Evolutionary conservation across 1,140 invertebrate species (phyloP), one percentile per base, ranked within the genome.

Genomic region (Ladona fulva): DNA sequence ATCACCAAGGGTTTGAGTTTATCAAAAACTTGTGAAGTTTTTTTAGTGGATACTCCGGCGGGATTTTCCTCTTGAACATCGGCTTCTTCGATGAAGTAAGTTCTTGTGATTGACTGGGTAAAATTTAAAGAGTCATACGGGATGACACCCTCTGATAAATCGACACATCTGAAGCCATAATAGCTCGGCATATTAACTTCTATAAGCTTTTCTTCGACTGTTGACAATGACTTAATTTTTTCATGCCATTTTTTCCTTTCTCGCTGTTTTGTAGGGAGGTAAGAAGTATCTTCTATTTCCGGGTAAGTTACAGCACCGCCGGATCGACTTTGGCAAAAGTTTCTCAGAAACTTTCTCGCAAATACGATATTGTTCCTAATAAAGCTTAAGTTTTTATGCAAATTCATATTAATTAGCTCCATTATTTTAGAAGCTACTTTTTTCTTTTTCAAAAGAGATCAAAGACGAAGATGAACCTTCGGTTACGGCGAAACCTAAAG

Each of bases 131-230:
- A 86, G 85, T 93, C 90, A 81, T 93, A 94, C 3, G 88, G 89
- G 74, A 91, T 81, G 24, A 80, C 74, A 75, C 87, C 83, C 82
- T 94, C 91, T 0, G 86, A 82, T 7, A 95, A 82, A 78, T 89
- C 84, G 25, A 90, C 82, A 37, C 87, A 88, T 80, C 88, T 88
- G 86, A 89, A 95, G 10, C 94, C 93, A 84, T 94, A 95, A 83
- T 92, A 94, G 75, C 88, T 87, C 8, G 92, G 91, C 89, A 95
- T 91, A 83, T 94, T 94, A 5, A 94, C 78, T 81, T 92, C 92
- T 74, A 93, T 90, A 77, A 93, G 86, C 83, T 96, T 96, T 85
- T 95, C 92, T 84, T 95, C 94, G 0, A 94, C 88, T 0, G 92
- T 93, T 74, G 89, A 86, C 52, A 93, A 80, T 10, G 85, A 82